phyloP scores from a whole-genome alignment of 2,113 vertebrate species.

The Bufo bufo region DNA sequence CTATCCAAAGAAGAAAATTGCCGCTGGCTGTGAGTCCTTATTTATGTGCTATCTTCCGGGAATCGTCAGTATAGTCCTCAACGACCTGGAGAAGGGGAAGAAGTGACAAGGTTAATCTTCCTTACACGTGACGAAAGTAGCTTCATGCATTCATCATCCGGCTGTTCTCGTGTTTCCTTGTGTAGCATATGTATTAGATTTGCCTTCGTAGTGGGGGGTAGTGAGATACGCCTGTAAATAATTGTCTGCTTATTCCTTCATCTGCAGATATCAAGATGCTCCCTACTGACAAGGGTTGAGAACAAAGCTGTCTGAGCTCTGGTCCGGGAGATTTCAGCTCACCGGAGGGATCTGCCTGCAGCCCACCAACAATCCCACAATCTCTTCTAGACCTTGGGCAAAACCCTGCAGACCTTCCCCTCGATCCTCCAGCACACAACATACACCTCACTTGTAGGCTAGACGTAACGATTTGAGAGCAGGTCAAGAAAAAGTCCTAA shows the following conservation, averaged over 20 bases:
- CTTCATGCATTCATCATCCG: not conserved
- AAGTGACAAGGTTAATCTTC: conserved; percentile 13
- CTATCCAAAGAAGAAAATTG: not conserved
- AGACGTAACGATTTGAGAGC: conserved; percentile 77
- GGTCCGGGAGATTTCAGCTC: conserved; percentile 38
- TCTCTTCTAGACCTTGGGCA: conserved; percentile 21
- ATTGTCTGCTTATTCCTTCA: conserved; percentile 16
- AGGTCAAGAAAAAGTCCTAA: conserved; percentile 46
- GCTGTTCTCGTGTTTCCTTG: not conserved
- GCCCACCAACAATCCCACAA: conserved; percentile 9
- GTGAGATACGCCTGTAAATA: conserved; percentile 1
- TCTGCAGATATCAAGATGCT: conserved; percentile 20
- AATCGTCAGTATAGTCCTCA: not conserved
- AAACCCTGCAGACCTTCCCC: conserved; percentile 52
- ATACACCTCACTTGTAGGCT: conserved; percentile 75
- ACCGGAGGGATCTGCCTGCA: conserved; percentile 41
- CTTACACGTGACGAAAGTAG: not conserved
- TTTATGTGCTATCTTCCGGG: not conserved
- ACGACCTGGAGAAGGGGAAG: not conserved
- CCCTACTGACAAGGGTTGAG: conserved; percentile 43
- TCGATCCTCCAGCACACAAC: conserved; percentile 72
- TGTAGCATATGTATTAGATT: conserved; percentile 14
- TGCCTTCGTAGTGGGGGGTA: not conserved
- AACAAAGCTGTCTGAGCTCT: not conserved
- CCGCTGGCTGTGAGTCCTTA: not conserved